Conservation (phyloP, 2,888 invertebrate genomes). For the Caenorhabditis sulstoni region DNA sequence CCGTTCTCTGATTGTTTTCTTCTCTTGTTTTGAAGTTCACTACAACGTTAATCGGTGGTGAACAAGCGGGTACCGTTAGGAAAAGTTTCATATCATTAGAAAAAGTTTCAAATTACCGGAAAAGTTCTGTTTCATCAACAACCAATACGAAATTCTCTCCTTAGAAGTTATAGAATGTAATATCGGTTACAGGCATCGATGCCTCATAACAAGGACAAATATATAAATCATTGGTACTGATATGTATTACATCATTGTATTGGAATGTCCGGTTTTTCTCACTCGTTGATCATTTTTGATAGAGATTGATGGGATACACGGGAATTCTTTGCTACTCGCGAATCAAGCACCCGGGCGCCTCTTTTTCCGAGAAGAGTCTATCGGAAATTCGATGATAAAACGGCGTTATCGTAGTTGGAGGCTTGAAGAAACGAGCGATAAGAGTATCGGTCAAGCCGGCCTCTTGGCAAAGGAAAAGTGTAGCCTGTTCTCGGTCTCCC, state of each 20-base stretch:
- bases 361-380: conserved; percentile 12
- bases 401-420: conserved; percentile 6
- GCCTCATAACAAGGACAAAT: conserved; percentile 32
- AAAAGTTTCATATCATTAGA: too few species aligned
- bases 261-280: conserved; percentile 29
- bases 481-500: conserved; percentile 50
- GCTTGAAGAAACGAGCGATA: conserved; percentile 7
- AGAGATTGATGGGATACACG: conserved; percentile 10
- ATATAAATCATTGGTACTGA: conserved; percentile 37
- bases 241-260: conserved; percentile 31
- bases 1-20: background rate
- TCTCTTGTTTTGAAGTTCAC: conserved; percentile 2
- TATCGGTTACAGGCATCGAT: conserved; percentile 21
- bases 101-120: too few species aligned
- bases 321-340: conserved; percentile 10
- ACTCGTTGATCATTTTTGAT: conserved; percentile 11
- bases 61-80: too few species aligned
- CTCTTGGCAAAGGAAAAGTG: conserved; percentile 33
- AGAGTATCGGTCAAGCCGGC: conserved; percentile 25
- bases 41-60: too few species aligned
- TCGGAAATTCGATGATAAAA: conserved; percentile 10
- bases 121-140: too few species aligned
- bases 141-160: background rate
- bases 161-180: conserved; percentile 8
- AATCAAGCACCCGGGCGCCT: background rate